These are phyloP conservation scores for Paralinhomoeus sp. DNA, from an alignment of 2,888 invertebrate genomes.

Conservation along the genomic window DNA sequence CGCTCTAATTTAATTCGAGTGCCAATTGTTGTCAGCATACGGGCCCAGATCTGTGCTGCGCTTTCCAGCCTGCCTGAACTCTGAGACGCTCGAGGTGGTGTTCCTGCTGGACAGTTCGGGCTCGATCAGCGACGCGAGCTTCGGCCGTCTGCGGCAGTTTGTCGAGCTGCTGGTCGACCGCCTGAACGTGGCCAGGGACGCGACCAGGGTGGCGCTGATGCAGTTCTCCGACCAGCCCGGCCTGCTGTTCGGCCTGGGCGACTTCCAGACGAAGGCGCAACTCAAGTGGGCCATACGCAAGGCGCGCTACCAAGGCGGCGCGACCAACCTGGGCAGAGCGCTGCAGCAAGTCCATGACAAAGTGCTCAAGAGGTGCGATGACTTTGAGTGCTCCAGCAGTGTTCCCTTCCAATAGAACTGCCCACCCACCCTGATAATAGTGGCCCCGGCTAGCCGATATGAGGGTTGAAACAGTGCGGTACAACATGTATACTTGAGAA, in stretches of 20 bases:
- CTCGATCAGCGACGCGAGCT: constrained; percentile 24
- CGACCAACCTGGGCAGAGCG: constrained; percentile 22
- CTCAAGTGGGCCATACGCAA: constrained; percentile 19
- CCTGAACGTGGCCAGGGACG: constrained; percentile 22
- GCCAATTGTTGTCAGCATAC: no score
- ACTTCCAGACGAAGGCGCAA: constrained; percentile 8
- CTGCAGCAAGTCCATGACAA: constrained; percentile 13
- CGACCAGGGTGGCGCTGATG: constrained; percentile 24
- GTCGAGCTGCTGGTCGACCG: constrained; percentile 21
- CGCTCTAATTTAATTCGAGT: no score
- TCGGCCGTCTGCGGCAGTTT: constrained; percentile 18
- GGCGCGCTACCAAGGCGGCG: constrained; percentile 18
- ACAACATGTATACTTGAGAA: no score
- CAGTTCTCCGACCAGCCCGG: constrained; percentile 25
- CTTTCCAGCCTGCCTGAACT: no score
- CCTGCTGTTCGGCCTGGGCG: constrained; percentile 19
- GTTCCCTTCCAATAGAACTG: no score
- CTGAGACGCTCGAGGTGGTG: constrained; percentile 27
- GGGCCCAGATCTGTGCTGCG: no score
- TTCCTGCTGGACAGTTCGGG: constrained; percentile 28
- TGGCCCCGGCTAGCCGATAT: no score
- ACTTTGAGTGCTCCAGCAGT: no score
- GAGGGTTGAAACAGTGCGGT: no score
- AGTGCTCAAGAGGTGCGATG: no score
- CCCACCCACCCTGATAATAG: no score